Conservation (phyloP, 2,113 vertebrate species). For the Guaruba guarouba region DNA sequence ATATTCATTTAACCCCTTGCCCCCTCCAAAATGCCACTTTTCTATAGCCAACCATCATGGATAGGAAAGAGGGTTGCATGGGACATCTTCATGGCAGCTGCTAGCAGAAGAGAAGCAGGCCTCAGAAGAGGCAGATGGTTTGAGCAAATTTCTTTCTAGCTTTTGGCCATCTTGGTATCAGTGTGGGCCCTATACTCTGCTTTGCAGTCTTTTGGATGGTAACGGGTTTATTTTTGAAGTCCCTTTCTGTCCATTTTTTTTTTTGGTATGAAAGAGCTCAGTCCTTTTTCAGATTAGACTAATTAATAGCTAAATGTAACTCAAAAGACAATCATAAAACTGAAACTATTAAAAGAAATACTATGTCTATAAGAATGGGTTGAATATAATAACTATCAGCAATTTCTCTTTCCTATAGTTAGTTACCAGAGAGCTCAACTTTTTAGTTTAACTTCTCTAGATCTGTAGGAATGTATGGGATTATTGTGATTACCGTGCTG, state of each 20-base stretch:
- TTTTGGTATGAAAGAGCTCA: not conserved
- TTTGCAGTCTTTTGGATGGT: not conserved
- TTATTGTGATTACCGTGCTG: not conserved
- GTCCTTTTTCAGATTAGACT: not conserved
- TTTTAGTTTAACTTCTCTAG: not conserved
- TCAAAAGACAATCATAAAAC: not conserved
- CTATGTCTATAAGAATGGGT: not conserved
- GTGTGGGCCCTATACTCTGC: not conserved
- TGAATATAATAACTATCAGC: not conserved
- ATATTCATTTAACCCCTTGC: not conserved
- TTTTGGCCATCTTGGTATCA: not conserved
- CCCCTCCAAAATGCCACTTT: not conserved
- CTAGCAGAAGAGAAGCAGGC: not conserved
- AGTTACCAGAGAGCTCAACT: not conserved
- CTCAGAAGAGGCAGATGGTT: not conserved
- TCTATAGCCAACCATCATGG: not conserved
- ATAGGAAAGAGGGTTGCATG: not conserved
- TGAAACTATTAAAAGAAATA: not conserved
- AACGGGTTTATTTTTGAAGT: not conserved
- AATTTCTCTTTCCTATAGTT: not conserved
- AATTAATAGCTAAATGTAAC: not conserved
- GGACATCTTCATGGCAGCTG: accelerated
- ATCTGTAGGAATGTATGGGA: not conserved
- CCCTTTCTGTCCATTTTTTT: not conserved
- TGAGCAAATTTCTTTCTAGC: not conserved